Percentiles rank a stretch among this genome's conserved stretches.
Evolutionary conservation across 2,888 invertebrate genomes (phyloP).

Genomic region (Callinectes sapidus): DNA sequence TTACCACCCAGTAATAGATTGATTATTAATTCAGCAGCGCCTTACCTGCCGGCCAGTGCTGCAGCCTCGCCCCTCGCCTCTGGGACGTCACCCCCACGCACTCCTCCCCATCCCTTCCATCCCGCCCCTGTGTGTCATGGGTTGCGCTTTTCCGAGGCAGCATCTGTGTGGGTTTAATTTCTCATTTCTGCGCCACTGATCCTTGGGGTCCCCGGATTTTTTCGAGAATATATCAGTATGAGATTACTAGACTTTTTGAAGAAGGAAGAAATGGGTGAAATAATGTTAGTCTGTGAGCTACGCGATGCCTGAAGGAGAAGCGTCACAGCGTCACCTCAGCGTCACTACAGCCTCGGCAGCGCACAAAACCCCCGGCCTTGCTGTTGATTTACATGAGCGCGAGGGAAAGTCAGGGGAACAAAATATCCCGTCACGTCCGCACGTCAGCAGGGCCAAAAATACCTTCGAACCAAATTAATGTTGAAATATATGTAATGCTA

Average conservation of each 20-base stretch:
- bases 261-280: not conserved
- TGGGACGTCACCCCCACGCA: not conserved
- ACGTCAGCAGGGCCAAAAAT: slow-evolving; percentile 11
- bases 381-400: not conserved
- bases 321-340: not conserved
- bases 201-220: not conserved
- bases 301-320: not conserved
- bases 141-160: not conserved
- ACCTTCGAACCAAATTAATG: slow-evolving; percentile 18
- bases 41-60: slow-evolving; percentile 41
- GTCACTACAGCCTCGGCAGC: not conserved
- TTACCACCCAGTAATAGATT: slow-evolving; percentile 53
- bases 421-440: not conserved
- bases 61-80: not conserved
- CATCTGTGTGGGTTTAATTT: slow-evolving; percentile 14
- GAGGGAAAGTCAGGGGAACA: slow-evolving; percentile 10
- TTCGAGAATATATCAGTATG: not conserved
- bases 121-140: slow-evolving; percentile 1
- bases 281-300: not conserved
- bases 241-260: not conserved
- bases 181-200: not conserved
- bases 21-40: slow-evolving; percentile 51
- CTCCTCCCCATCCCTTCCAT: not conserved
- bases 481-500: slow-evolving; percentile 16
- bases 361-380: not conserved